Evolutionary conservation across 2,797 vertebrate genomes (phyloP).

Genomic region (Falco novaeseelandiae): DNA sequence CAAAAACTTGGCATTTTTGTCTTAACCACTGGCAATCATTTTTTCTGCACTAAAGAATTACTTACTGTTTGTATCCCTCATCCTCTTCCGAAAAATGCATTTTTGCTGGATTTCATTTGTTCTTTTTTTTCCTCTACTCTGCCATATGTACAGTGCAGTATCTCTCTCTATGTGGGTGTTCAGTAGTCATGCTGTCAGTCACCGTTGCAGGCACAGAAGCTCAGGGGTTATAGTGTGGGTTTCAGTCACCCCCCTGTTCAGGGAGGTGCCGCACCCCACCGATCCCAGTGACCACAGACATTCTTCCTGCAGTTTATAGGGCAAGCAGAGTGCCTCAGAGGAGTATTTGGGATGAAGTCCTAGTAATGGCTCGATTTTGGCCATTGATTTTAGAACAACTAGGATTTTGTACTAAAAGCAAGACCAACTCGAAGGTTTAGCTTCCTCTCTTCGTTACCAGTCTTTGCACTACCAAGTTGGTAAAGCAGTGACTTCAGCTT

Average conservation of each 20-base stretch:
- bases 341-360: neutral
- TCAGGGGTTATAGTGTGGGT: neutral
- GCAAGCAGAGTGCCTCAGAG: accelerated
- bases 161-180: slow-evolving; percentile 20
- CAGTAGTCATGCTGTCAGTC: slow-evolving; percentile 45
- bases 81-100: neutral
- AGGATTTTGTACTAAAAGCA: neutral
- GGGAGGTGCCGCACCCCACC: neutral
- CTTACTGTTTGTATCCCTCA: neutral
- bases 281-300: neutral
- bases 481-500: neutral
- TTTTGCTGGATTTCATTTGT: neutral
- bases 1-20: neutral
- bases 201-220: slow-evolving; percentile 1
- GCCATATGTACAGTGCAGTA: slow-evolving; percentile 1
- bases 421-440: accelerated
- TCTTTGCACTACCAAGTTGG: neutral
- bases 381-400: neutral
- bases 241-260: neutral
- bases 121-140: neutral
- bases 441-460: neutral
- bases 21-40: neutral
- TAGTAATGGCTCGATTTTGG: accelerated
- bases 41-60: neutral
- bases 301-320: neutral